These are phyloP conservation scores for Taenioides sp. DNA, from an alignment of 2,797 vertebrate genomes.

Conservation along the genomic window DNA sequence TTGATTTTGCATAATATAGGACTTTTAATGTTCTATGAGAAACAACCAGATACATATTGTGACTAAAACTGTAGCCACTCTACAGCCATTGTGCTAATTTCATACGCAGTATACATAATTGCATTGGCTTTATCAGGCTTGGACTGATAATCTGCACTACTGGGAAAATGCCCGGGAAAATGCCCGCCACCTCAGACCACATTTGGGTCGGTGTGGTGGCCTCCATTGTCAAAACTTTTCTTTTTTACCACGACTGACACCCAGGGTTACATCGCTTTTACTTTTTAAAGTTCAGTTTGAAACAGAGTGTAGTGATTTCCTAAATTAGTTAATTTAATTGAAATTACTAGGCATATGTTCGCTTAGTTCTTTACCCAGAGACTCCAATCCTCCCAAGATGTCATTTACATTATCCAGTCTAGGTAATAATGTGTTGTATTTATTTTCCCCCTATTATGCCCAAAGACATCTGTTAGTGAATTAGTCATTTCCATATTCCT, in stretches of 20 bases:
- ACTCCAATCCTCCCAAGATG: conserved; percentile 25
- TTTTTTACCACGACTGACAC: not conserved
- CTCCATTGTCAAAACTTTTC: not conserved
- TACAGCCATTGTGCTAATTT: no score
- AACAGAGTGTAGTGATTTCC: not conserved
- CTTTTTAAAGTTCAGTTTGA: not conserved
- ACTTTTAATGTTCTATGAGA: not conserved
- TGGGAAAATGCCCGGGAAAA: no score
- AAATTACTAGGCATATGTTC: conserved; percentile 18
- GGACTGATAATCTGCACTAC: no score
- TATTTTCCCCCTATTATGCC: conserved; percentile 42
- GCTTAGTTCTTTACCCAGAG: conserved; percentile 10
- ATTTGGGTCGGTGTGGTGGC: no score
- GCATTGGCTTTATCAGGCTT: no score
- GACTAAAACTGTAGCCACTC: not conserved
- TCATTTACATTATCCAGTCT: conserved; percentile 46
- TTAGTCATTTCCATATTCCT: conserved; percentile 50
- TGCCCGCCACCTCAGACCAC: no score
- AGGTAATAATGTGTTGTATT: conserved; percentile 54
- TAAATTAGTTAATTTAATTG: conserved; percentile 7
- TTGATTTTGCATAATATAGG: no score
- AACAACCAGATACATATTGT: not conserved
- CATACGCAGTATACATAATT: no score
- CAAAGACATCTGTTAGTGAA: conserved; percentile 44
- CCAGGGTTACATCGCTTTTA: not conserved